Percentiles rank a stretch among this genome's conserved stretches.
These are phyloP conservation scores for Urocyon cinereoargenteus DNA, from an alignment of 2,797 vertebrate species.

Conservation along the genomic window DNA sequence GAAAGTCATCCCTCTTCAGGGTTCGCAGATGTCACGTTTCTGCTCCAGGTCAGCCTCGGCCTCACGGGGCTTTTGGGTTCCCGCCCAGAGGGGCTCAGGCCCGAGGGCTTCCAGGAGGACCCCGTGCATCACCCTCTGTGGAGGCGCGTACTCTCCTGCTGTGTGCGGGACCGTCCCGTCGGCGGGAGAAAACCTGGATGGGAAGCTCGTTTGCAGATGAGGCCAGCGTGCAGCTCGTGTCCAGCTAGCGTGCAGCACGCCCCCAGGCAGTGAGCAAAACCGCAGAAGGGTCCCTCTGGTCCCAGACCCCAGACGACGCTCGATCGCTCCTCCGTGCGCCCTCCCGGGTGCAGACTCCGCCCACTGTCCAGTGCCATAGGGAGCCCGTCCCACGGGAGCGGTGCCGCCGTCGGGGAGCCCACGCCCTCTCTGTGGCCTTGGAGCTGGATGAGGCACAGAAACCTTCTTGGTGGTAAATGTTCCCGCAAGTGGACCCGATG, in stretches of 20 bases:
- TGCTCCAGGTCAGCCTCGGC: too few species aligned
- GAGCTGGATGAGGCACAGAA: neutral
- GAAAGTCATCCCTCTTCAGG: neutral
- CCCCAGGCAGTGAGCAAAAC: neutral
- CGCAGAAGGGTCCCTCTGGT: neutral
- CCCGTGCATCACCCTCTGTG: too few species aligned
- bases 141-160: neutral
- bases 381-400: neutral
- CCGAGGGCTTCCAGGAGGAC: neutral
- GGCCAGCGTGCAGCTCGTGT: too few species aligned
- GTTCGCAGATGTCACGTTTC: neutral
- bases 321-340: neutral
- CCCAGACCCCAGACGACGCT: neutral
- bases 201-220: neutral
- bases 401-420: neutral
- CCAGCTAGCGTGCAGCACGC: neutral
- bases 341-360: too few species aligned
- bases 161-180: too few species aligned
- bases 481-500: neutral
- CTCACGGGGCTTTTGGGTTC: accelerated
- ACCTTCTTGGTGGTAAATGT: too few species aligned
- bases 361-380: too few species aligned
- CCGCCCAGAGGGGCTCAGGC: accelerated
- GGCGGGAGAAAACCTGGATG: neutral
- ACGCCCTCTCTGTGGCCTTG: neutral